phyloP scores from a whole-genome alignment of 2,113 vertebrate species.

The Mus spicilegus region DNA sequence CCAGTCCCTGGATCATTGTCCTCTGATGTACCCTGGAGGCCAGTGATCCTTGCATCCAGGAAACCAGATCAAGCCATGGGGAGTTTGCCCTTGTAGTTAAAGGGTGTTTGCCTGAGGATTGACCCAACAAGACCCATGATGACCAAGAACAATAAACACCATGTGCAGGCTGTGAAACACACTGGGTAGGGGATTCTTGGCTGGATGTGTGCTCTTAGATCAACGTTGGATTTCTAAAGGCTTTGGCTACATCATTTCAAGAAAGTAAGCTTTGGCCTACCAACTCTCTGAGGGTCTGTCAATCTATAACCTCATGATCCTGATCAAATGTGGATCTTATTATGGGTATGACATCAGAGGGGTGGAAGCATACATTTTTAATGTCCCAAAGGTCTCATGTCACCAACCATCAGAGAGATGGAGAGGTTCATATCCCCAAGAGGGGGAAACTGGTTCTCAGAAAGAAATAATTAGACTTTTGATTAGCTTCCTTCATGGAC shows the following conservation, averaged over 20 bases:
- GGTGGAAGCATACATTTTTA: background rate
- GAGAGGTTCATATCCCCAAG: background rate
- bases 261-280: background rate
- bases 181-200: background rate
- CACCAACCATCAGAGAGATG: background rate
- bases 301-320: background rate
- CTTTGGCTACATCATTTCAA: background rate
- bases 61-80: background rate
- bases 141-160: slow-evolving; percentile 53
- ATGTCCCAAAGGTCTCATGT: background rate
- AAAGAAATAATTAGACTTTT: background rate
- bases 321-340: background rate
- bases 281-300: background rate
- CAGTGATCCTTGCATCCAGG: background rate
- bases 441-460: background rate
- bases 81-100: slow-evolving; percentile 47
- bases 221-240: background rate
- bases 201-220: background rate
- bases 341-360: background rate
- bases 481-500: background rate
- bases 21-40: background rate
- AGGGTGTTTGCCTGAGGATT: background rate
- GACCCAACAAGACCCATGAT: background rate
- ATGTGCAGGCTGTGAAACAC: background rate
- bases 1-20: background rate